Evolutionary conservation across 2,888 invertebrate genomes (phyloP).

Genomic region (Drosophila emarginata): DNA sequence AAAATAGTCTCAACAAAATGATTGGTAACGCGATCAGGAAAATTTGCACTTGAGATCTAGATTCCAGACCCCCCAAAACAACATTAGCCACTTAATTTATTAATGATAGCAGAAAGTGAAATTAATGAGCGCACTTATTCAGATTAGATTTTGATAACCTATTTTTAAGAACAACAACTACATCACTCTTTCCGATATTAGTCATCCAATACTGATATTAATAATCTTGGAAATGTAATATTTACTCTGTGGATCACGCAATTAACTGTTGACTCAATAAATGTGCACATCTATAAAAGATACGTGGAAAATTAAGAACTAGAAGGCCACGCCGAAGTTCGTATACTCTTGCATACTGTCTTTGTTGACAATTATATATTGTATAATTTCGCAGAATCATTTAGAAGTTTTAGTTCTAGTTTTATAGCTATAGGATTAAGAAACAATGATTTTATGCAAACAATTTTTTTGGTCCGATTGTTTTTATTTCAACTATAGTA

Average conservation of each 20-base stretch:
- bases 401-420: too few species aligned
- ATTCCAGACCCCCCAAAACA: background rate
- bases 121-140: conserved; percentile 6
- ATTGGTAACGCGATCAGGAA: background rate
- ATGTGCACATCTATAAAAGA: too few species aligned
- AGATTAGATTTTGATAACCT: conserved; percentile 7
- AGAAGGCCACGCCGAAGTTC: too few species aligned
- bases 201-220: background rate
- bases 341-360: too few species aligned
- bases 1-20: background rate
- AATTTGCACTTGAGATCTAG: conserved; percentile 3
- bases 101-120: conserved; percentile 9
- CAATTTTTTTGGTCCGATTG: too few species aligned
- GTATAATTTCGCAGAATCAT: too few species aligned
- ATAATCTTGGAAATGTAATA: background rate
- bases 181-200: background rate
- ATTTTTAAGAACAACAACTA: background rate
- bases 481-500: too few species aligned
- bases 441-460: too few species aligned
- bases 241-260: background rate
- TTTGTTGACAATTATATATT: too few species aligned
- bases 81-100: conserved; percentile 1
- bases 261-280: background rate
- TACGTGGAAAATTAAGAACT: too few species aligned
- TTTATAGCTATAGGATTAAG: too few species aligned